phyloP scores from a whole-genome alignment of 64 coral and sea anemone genomes.

The Porites australiensis region DNA sequence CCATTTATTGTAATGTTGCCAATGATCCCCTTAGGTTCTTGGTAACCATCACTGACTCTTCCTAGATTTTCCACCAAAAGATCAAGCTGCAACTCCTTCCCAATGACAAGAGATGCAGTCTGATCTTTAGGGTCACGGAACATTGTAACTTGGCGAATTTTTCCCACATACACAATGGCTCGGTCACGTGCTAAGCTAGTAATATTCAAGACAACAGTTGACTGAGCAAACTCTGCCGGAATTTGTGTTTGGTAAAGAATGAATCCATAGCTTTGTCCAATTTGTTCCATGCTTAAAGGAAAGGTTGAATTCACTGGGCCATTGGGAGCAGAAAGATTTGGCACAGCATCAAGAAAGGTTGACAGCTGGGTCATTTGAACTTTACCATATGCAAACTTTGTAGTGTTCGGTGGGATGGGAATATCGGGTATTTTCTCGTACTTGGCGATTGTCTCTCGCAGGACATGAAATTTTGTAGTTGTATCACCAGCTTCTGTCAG shows the following conservation, averaged over 20 bases:
- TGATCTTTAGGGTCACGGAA: conserved; percentile 29
- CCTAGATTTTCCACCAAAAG: conserved; percentile 92
- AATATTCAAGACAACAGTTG: conserved; percentile 42
- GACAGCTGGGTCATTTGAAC: conserved; percentile 50
- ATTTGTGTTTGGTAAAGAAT: conserved; percentile 69
- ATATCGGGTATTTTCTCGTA: neutral
- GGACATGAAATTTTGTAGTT: conserved; percentile 78
- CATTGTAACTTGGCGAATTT: conserved; percentile 68
- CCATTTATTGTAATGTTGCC: conserved; percentile 76
- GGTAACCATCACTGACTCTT: conserved; percentile 59
- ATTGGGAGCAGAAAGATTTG: conserved; percentile 15
- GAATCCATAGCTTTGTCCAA: conserved; percentile 46
- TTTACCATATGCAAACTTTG: conserved; percentile 88
- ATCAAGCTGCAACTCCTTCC: conserved; percentile 65
- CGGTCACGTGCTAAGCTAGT: conserved; percentile 41
- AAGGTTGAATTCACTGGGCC: conserved; percentile 57
- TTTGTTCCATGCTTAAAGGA: neutral
- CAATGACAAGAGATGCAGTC: neutral
- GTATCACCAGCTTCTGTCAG: conserved; percentile 83
- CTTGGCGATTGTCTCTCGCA: conserved; percentile 71
- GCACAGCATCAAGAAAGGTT: neutral
- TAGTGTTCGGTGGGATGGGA: conserved; percentile 74
- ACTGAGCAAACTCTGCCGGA: neutral
- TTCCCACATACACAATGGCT: conserved; percentile 37
- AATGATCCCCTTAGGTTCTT: conserved; percentile 85